Evolutionary conservation across 1,140 invertebrate species (phyloP).

Genomic region (Drosophila truncata): DNA sequence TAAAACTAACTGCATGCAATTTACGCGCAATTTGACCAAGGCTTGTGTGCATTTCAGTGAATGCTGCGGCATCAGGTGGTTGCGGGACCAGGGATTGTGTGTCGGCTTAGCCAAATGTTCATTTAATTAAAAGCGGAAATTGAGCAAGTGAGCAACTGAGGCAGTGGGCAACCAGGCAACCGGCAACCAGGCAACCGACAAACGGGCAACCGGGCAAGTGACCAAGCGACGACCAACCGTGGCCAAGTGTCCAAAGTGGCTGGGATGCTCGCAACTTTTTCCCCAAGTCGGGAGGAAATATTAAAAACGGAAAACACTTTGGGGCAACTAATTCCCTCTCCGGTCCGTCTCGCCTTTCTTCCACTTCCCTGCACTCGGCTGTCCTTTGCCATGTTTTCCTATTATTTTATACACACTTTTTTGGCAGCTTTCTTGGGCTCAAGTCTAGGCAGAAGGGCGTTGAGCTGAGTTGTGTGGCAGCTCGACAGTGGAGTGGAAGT

Average conservation of each 20-base stretch:
- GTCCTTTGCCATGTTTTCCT: constrained; percentile 47
- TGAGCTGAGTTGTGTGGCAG: constrained; percentile 33
- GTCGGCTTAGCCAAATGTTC: constrained; percentile 66
- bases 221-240: constrained; percentile 47
- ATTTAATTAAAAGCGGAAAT: constrained; percentile 83
- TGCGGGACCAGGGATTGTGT: constrained; percentile 17
- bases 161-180: constrained; percentile 34
- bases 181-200: constrained; percentile 28
- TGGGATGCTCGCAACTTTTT: constrained; percentile 52
- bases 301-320: constrained; percentile 84
- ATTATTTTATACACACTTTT: constrained; percentile 56
- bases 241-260: constrained; percentile 63
- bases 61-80: constrained; percentile 31
- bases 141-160: constrained; percentile 62
- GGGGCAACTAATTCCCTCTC: constrained; percentile 71
- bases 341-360: constrained; percentile 19
- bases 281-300: constrained; percentile 66
- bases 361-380: constrained; percentile 20
- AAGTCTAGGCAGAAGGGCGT: constrained; percentile 53
- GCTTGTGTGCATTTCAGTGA: constrained; percentile 9
- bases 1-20: constrained; percentile 64
- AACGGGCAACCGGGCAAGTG: constrained; percentile 48
- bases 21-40: constrained; percentile 62
- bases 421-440: constrained; percentile 69
- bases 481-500: constrained; percentile 17